Conservation (phyloP, 2,113 vertebrate genomes). For the Gavia stellata region DNA sequence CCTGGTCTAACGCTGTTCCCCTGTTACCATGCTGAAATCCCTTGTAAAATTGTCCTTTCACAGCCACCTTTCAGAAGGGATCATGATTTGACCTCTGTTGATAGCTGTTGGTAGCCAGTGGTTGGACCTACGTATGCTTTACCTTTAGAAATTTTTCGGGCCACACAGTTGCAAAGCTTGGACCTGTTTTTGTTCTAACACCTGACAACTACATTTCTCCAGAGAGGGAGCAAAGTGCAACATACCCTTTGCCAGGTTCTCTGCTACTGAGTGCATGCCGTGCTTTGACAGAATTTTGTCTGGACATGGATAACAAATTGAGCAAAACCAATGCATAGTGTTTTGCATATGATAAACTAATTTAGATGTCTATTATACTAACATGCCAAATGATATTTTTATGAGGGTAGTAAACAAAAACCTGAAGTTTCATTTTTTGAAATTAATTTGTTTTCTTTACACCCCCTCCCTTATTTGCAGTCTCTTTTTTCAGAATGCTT, state of each 20-base stretch:
- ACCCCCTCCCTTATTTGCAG: neutral
- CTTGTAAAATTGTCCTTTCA: neutral
- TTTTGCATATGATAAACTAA: neutral
- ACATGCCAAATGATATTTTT: neutral
- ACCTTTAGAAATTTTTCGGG: neutral
- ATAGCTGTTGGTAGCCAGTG: neutral
- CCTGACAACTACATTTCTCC: neutral
- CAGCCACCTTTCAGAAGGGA: neutral
- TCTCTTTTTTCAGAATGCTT: neutral
- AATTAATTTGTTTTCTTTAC: neutral
- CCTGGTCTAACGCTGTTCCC: neutral
- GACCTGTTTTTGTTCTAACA: neutral
- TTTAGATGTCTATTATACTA: neutral
- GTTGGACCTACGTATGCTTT: neutral
- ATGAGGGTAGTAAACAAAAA: neutral
- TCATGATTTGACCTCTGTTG: neutral
- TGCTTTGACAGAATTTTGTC: neutral
- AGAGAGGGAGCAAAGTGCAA: neutral
- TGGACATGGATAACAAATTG: neutral
- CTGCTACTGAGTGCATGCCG: fast-evolving
- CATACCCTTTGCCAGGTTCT: neutral
- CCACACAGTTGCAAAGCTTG: neutral
- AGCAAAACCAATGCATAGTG: fast-evolving
- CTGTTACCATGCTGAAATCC: neutral
- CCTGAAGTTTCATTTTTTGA: neutral